Conservation (phyloP, 2,888 invertebrate genomes). For the Elmis aenea region DNA sequence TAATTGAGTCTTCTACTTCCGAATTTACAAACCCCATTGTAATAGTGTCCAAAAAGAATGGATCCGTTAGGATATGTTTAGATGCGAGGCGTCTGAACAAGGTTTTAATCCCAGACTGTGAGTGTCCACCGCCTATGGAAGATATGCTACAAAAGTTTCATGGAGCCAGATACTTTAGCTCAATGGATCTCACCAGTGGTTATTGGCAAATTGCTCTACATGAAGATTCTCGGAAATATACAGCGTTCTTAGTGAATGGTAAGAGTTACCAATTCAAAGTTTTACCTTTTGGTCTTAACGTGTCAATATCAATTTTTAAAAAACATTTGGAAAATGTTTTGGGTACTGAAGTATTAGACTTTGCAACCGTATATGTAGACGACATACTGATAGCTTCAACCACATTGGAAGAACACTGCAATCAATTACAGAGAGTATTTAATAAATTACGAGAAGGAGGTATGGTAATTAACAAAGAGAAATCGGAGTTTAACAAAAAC, state of each 20-base stretch:
- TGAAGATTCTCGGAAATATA: conserved; percentile 20
- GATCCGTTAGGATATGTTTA: conserved; percentile 1
- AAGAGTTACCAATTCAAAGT: conserved; percentile 20
- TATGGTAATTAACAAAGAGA: conserved; percentile 22
- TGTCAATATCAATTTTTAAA: conserved; percentile 17
- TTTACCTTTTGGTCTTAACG: conserved; percentile 18
- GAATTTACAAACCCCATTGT: conserved; percentile 4
- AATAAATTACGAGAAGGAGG: conserved; percentile 10
- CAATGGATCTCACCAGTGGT: conserved; percentile 23
- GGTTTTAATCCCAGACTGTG: conserved; percentile 12
- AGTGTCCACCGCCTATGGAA: conserved; percentile 10
- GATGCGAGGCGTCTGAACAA: conserved; percentile 8
- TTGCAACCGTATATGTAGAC: conserved; percentile 15
- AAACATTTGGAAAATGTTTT: conserved; percentile 16
- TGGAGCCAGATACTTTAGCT: conserved; percentile 17
- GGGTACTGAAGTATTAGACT: conserved; percentile 13
- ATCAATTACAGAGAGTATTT: conserved; percentile 18
- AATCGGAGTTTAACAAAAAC: conserved; percentile 23
- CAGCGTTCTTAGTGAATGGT: conserved; percentile 23
- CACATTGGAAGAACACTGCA: conserved; percentile 16
- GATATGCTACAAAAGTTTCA: conserved; percentile 22
- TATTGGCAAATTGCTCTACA: conserved; percentile 27
- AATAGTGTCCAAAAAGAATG: conserved; percentile 3
- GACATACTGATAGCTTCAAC: conserved; percentile 20
- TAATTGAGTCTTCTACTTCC: conserved; percentile 3